Conservation (phyloP, 92 coral and sea anemone genomes). For the Parazoanthus swiftii region DNA sequence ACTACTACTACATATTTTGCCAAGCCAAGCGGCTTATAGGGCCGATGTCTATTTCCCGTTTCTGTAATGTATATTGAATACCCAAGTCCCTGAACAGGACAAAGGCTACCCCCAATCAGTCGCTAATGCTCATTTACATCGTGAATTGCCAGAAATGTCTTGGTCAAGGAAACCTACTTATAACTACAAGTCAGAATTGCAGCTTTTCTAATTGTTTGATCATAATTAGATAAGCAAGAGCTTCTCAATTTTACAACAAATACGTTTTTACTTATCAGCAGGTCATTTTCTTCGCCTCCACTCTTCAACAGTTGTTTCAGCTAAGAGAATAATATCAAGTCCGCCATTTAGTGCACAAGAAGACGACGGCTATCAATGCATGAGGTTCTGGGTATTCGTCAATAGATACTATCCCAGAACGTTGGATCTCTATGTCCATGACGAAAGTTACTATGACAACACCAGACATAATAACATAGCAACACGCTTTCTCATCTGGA, state of each 20-base stretch:
- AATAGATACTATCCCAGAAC: constrained; percentile 11
- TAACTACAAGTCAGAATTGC: too few species aligned
- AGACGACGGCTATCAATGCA: background rate
- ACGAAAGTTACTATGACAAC: background rate
- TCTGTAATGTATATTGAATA: too few species aligned
- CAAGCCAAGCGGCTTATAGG: too few species aligned
- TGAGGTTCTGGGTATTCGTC: constrained; percentile 15
- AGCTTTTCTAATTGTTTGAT: background rate
- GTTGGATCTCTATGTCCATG: background rate
- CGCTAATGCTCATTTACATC: too few species aligned
- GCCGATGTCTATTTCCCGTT: too few species aligned
- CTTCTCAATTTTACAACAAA: too few species aligned
- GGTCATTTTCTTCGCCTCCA: constrained; percentile 16
- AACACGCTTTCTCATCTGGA: background rate
- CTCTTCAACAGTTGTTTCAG: constrained; percentile 13
- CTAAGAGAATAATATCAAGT: constrained; percentile 20
- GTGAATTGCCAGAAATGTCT: too few species aligned
- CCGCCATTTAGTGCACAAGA: background rate
- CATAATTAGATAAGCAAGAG: too few species aligned
- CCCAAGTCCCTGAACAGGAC: too few species aligned
- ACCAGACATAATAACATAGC: background rate
- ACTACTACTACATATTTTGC: too few species aligned
- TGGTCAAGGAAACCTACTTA: too few species aligned
- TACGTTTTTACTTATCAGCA: background rate
- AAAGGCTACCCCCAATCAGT: too few species aligned